Conservation (phyloP, 2,797 vertebrate species). For the Neopelma chrysocephalum region DNA sequence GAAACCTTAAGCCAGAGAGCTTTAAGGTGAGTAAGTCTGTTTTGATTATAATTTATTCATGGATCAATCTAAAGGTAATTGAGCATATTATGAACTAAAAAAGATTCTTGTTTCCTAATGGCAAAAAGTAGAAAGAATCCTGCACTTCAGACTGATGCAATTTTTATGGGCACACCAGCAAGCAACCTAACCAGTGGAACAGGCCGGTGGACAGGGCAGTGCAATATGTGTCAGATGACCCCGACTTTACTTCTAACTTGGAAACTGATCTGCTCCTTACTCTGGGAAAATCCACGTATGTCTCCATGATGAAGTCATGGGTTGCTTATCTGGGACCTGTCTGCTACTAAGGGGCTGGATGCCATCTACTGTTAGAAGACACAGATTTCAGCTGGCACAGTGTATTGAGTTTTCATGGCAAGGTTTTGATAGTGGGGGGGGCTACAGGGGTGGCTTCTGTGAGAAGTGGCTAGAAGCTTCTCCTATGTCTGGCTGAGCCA, state of each 20-base stretch:
- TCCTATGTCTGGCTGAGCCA: background rate
- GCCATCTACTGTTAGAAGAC: background rate
- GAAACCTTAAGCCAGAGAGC: conserved; percentile 79
- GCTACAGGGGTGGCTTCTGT: background rate
- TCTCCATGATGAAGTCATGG: background rate
- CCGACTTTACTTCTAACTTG: background rate
- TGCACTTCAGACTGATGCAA: conserved; percentile 33
- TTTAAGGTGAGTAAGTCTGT: conserved; percentile 76
- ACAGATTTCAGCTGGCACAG: background rate
- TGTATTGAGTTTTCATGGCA: background rate
- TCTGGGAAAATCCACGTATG: background rate
- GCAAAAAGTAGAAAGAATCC: conserved; percentile 36
- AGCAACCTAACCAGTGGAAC: background rate
- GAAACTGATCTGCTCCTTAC: background rate
- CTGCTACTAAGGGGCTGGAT: background rate
- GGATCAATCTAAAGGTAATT: conserved; percentile 80
- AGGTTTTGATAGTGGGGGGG: background rate
- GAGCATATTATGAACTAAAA: conserved; percentile 78
- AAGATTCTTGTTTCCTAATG: conserved; percentile 62
- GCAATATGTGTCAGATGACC: background rate
- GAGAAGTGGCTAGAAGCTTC: background rate
- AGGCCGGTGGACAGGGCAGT: background rate
- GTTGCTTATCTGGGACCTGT: background rate
- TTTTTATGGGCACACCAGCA: conserved; percentile 23
- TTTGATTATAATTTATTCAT: conserved; percentile 80